Evolutionary conservation across 2,113 vertebrate species (phyloP).

Genomic region (Glaucomys volans): DNA sequence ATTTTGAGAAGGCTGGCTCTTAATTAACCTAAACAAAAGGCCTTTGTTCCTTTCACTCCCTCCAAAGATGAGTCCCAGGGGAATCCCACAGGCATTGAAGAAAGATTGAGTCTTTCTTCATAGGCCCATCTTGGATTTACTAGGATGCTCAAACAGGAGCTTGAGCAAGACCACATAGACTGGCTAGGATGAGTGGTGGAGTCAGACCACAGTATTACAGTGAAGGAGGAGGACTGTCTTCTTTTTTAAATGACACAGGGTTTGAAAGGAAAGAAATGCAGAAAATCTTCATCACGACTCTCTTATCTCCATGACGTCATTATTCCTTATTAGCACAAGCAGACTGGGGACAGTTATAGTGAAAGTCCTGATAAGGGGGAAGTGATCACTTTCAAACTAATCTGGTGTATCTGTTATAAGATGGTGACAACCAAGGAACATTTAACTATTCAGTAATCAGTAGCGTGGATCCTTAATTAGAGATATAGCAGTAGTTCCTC

Average conservation of each 20-base stretch:
- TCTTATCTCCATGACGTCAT: constrained; percentile 33
- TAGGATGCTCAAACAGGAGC: not conserved
- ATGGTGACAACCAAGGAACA: constrained; percentile 1
- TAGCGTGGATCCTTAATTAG: not conserved
- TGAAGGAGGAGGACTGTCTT: not conserved
- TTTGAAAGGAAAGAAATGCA: constrained; percentile 43
- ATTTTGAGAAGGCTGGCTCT: not conserved
- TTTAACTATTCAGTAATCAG: constrained; percentile 15
- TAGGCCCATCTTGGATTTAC: not conserved
- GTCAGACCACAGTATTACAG: not conserved
- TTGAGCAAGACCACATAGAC: not conserved
- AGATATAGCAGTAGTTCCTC: not conserved
- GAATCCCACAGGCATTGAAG: not conserved
- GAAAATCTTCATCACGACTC: not conserved
- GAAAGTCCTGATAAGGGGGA: constrained; percentile 63
- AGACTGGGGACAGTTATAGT: not conserved
- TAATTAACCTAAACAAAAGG: not conserved
- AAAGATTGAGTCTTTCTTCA: not conserved
- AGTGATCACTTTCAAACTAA: constrained; percentile 49
- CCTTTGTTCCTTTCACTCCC: not conserved
- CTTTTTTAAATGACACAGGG: not conserved
- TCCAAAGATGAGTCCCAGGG: too few species aligned
- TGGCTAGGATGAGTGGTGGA: not conserved
- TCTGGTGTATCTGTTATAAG: not conserved
- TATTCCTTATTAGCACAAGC: constrained; percentile 24